phyloP scores from a whole-genome alignment of 2,113 vertebrate genomes.

The Zosterops hypoxanthus region DNA sequence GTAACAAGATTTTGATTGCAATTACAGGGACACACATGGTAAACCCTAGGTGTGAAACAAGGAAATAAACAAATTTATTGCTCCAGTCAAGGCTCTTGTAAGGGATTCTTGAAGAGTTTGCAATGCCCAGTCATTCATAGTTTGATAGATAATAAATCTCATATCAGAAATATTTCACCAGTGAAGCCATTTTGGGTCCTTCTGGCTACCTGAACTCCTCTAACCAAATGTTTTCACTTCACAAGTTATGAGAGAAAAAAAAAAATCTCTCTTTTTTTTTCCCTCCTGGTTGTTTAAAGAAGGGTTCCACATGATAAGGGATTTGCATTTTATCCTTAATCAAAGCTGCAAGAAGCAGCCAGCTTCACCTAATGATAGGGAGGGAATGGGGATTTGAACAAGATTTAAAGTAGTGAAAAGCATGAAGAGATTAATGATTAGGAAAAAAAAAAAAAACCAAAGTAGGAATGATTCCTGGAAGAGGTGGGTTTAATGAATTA shows the following conservation, averaged over 20 bases:
- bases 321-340: constrained; percentile 20
- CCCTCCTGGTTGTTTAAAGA: background rate
- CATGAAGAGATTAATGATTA: constrained; percentile 1
- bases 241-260: background rate
- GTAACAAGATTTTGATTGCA: background rate
- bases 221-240: background rate
- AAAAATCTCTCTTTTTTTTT: background rate
- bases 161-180: background rate
- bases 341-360: background rate
- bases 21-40: background rate
- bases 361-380: background rate
- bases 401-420: background rate
- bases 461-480: constrained; percentile 40
- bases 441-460: background rate
- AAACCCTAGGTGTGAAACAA: background rate
- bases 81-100: background rate
- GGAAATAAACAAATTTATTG: background rate
- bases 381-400: background rate
- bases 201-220: background rate
- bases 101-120: background rate
- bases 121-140: background rate
- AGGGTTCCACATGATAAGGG: background rate
- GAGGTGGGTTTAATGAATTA: background rate
- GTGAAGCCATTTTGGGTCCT: background rate
- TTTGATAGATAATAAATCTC: background rate